These are phyloP conservation scores for Osmerus eperlanus DNA, from an alignment of 2,113 vertebrate genomes.

Conservation along the genomic window DNA sequence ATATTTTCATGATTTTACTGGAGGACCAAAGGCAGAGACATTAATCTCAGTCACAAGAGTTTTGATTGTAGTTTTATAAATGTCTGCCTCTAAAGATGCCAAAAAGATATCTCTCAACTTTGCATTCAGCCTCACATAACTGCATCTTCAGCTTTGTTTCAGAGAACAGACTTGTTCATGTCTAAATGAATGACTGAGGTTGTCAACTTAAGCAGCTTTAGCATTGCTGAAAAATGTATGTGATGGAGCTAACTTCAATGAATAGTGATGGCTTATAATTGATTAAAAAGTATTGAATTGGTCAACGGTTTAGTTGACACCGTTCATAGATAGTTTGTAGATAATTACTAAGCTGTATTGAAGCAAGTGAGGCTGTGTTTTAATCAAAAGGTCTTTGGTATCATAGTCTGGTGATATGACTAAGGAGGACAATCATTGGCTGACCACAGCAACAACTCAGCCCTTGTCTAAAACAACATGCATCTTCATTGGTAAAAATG, in stretches of 20 bases:
- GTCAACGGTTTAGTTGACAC: conserved; percentile 13
- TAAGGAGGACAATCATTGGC: neutral
- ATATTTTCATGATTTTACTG: neutral
- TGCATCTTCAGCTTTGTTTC: conserved; percentile 35
- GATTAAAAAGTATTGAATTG: neutral
- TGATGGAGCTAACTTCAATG: conserved; percentile 34
- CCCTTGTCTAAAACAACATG: neutral
- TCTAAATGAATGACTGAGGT: neutral
- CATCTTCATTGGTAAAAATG: neutral
- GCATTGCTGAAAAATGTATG: conserved; percentile 40
- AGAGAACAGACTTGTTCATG: conserved; percentile 11
- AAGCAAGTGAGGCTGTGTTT: conserved; percentile 28
- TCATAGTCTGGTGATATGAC: conserved; percentile 22
- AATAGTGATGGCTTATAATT: conserved; percentile 7
- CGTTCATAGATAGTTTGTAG: neutral
- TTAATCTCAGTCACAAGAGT: neutral
- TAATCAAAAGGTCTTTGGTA: conserved; percentile 64
- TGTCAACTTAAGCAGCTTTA: conserved; percentile 5
- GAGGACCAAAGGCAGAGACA: neutral
- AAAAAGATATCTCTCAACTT: conserved; percentile 14
- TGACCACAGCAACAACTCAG: neutral
- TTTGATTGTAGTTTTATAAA: conserved; percentile 23
- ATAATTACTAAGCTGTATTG: conserved; percentile 5
- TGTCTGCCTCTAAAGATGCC: conserved; percentile 11
- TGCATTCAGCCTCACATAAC: conserved; percentile 1